phyloP scores from a whole-genome alignment of 2,888 invertebrate genomes.

The Blastobasis adustella region DNA sequence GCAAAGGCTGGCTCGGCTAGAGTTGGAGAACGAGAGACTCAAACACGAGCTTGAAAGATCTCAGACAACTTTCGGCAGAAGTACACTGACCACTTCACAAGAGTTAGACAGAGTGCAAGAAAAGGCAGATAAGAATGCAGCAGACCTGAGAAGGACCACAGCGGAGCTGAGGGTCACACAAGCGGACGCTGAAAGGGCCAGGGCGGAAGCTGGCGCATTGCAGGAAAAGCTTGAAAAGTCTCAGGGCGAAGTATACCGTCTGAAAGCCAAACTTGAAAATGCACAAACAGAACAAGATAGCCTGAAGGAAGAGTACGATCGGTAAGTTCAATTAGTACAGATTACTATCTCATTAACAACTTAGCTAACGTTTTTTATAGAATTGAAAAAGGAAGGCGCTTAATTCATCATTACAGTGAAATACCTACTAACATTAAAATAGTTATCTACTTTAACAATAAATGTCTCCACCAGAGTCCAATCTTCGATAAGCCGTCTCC shows the following conservation, averaged over 20 bases:
- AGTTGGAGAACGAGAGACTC: conserved; percentile 92
- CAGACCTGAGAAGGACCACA: conserved; percentile 89
- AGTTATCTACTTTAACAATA: too few relatives aligned
- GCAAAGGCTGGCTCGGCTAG: conserved; percentile 87
- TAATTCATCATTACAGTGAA: too few relatives aligned
- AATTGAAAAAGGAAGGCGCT: too few relatives aligned
- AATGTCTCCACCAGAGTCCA: conserved; percentile 74
- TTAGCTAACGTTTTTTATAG: too few relatives aligned
- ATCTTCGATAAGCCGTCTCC: conserved; percentile 86
- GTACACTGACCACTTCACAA: conserved; percentile 86
- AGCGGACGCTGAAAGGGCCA: conserved; percentile 91
- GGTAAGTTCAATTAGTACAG: conserved; percentile 36
- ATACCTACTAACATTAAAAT: too few relatives aligned
- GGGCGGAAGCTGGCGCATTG: conserved; percentile 86
- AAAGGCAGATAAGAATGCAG: conserved; percentile 87
- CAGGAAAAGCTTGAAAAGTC: conserved; percentile 96
- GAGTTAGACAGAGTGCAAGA: conserved; percentile 89
- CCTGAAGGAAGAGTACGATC: conserved; percentile 92
- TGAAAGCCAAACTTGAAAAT: conserved; percentile 95
- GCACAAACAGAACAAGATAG: conserved; percentile 96
- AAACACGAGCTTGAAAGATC: conserved; percentile 90
- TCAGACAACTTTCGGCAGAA: conserved; percentile 88
- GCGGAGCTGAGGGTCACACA: conserved; percentile 94
- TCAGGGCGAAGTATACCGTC: conserved; percentile 94
- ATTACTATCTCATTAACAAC: too few relatives aligned